These are phyloP conservation scores for Limnodromus scolopaceus DNA, from an alignment of 2,797 vertebrate species.

Conservation along the genomic window DNA sequence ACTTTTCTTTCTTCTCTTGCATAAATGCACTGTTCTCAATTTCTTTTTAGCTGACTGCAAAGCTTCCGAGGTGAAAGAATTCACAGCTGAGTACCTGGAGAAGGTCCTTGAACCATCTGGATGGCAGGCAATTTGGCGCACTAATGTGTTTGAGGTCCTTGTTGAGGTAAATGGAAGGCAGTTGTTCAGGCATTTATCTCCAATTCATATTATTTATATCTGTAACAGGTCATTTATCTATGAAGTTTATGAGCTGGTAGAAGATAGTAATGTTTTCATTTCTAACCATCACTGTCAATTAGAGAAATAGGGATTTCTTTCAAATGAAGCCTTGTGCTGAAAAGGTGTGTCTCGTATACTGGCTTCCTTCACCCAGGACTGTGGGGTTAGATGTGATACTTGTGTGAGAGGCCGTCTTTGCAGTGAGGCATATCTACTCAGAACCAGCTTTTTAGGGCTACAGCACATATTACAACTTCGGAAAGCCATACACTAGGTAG, in stretches of 20 bases:
- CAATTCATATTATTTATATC: neutral
- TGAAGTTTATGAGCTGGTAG: conserved; percentile 31
- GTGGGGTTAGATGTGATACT: neutral
- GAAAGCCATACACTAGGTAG: neutral
- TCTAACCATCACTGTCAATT: neutral
- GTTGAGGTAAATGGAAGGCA: conserved; percentile 83
- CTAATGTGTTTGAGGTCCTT: conserved; percentile 88
- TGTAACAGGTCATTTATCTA: neutral
- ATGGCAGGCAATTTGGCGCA: conserved; percentile 93
- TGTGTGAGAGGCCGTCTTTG: neutral
- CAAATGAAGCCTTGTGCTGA: neutral
- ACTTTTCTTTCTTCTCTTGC: neutral
- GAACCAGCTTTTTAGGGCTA: neutral
- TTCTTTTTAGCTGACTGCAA: conserved; percentile 90
- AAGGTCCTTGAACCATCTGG: conserved; percentile 90
- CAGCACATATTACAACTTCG: neutral
- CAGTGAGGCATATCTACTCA: neutral
- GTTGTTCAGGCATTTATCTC: conserved; percentile 2
- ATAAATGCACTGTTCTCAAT: neutral
- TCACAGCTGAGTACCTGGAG: conserved; percentile 92
- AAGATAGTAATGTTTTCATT: neutral
- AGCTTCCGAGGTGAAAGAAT: conserved; percentile 90
- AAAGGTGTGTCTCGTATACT: neutral
- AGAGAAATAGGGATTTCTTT: neutral
- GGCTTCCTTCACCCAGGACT: neutral